These are phyloP conservation scores for Acrocephalus arundinaceus DNA, from an alignment of 2,113 vertebrate genomes.

Conservation along the genomic window DNA sequence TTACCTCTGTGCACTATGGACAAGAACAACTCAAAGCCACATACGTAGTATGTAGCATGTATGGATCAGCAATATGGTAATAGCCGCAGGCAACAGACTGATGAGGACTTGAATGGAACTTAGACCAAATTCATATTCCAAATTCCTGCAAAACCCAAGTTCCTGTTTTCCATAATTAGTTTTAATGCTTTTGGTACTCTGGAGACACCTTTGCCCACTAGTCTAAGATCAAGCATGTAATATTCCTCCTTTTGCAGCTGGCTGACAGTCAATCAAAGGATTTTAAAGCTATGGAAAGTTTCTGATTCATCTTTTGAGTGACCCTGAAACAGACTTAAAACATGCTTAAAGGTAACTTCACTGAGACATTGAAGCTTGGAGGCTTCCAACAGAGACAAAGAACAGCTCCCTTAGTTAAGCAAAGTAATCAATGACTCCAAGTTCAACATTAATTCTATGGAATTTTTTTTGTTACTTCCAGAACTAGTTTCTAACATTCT, in stretches of 20 bases:
- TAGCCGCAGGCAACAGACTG: not conserved
- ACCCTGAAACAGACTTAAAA: not conserved
- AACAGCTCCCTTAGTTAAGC: not conserved
- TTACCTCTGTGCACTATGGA: not conserved
- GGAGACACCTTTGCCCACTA: not conserved
- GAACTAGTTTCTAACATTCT: not conserved
- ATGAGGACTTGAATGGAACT: not conserved
- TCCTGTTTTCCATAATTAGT: not conserved
- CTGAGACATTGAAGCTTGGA: not conserved
- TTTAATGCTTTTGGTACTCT: not conserved
- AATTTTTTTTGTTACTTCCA: not conserved
- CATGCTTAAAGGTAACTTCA: not conserved
- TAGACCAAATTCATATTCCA: not conserved
- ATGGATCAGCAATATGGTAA: not conserved
- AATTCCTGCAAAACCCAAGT: not conserved
- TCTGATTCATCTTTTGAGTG: not conserved
- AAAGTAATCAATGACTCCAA: not conserved
- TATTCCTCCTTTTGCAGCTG: not conserved
- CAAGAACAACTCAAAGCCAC: not conserved
- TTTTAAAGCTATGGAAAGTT: not conserved
- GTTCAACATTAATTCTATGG: not conserved
- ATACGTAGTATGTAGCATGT: accelerated
- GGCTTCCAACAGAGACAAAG: not conserved
- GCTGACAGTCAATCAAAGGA: not conserved
- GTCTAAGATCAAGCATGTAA: not conserved